Conservation (phyloP, 2,797 vertebrate species). For the Nyctibius grandis region DNA sequence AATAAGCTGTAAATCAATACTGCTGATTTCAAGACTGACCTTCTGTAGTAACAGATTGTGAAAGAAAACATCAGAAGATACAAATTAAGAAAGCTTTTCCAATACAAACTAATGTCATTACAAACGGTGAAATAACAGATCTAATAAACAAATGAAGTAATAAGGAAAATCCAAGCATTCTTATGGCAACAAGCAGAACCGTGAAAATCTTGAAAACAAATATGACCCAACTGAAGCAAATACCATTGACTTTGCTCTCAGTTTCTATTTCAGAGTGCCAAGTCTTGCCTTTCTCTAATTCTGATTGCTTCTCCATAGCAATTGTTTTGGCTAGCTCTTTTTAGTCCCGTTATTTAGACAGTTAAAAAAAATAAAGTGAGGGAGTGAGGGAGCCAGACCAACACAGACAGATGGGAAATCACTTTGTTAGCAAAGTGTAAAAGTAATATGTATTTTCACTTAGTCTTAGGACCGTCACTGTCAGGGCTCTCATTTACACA, state of each 20-base stretch:
- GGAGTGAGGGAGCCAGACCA: background rate
- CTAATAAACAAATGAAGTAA: background rate
- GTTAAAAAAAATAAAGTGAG: background rate
- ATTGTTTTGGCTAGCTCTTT: slow-evolving; percentile 38
- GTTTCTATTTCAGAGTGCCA: slow-evolving; percentile 16
- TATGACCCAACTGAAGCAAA: slow-evolving; percentile 31
- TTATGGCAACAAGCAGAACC: background rate
- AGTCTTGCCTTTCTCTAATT: slow-evolving; percentile 23
- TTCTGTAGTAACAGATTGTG: background rate
- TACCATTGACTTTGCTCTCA: slow-evolving; percentile 17
- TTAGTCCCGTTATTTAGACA: background rate
- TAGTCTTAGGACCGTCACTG: background rate
- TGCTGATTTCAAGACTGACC: background rate
- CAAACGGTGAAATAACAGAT: background rate
- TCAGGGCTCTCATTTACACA: background rate
- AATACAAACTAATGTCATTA: background rate
- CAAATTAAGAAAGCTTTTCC: background rate
- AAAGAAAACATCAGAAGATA: background rate
- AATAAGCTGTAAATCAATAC: background rate
- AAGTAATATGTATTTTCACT: background rate
- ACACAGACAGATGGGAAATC: background rate
- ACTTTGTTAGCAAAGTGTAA: background rate
- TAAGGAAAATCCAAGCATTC: background rate
- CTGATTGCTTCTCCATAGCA: slow-evolving; percentile 47
- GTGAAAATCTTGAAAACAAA: slow-evolving; percentile 26